A percentile compares a stretch with the other conserved stretches of the same genome.
Evolutionary conservation across 2,797 vertebrate species (phyloP).

Genomic region (Cuniculus paca): DNA sequence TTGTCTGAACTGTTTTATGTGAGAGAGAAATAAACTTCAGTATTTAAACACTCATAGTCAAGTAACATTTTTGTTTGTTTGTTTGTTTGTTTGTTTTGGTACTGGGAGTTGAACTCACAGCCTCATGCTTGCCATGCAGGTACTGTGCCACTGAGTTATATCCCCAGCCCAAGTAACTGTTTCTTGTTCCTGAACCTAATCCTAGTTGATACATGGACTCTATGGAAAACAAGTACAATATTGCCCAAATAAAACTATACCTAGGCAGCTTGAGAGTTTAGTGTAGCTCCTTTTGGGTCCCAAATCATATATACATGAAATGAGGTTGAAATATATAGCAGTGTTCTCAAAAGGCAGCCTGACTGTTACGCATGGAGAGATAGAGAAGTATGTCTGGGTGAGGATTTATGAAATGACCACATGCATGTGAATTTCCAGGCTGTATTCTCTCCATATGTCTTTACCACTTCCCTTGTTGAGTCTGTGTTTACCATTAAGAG

Average conservation of each 20-base stretch:
- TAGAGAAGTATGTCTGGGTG: background rate
- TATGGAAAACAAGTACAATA: background rate
- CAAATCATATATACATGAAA: background rate
- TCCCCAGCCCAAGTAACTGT: background rate
- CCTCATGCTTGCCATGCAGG: too few species aligned
- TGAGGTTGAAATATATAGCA: background rate
- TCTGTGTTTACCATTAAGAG: background rate
- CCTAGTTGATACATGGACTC: accelerated
- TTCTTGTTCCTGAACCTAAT: background rate
- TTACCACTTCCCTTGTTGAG: background rate
- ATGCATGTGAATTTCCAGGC: background rate
- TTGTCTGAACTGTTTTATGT: background rate
- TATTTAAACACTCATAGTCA: background rate
- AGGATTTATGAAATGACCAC: background rate
- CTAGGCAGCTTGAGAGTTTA: background rate
- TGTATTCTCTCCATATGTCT: background rate
- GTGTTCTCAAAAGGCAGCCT: background rate
- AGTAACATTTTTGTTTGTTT: background rate
- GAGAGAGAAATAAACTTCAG: background rate
- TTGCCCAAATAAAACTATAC: background rate
- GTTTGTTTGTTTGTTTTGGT: too few species aligned
- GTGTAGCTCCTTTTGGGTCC: background rate
- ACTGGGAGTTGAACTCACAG: too few species aligned
- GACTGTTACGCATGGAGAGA: background rate
- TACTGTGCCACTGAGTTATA: too few species aligned